Conservation (phyloP, 1,140 invertebrate species). For the Gonatopus flavifemur region DNA sequence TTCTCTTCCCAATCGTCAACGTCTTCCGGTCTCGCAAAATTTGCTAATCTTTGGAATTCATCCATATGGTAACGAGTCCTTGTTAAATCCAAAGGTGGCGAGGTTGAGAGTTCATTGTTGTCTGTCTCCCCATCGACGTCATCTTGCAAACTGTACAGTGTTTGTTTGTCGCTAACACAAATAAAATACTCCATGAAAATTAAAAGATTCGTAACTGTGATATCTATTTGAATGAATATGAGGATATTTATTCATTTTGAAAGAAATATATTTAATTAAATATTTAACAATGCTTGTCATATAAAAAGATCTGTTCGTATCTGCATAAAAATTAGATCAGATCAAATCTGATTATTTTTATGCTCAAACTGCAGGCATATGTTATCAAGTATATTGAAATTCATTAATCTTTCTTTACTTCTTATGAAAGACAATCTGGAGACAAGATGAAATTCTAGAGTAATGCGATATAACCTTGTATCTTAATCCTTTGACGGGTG, state of each 20-base stretch:
- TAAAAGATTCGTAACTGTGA: background rate
- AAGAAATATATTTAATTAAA: background rate
- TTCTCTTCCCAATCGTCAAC: slow-evolving; percentile 73
- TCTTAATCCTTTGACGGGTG: no score
- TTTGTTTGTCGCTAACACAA: slow-evolving; percentile 17
- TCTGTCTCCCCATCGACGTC: slow-evolving; percentile 59
- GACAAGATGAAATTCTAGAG: no score
- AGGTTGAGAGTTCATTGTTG: slow-evolving; percentile 12
- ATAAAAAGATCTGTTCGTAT: no score
- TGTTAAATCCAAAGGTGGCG: slow-evolving; percentile 65
- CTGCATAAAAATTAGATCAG: no score
- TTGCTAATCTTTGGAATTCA: slow-evolving; percentile 70
- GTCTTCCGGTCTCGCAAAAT: slow-evolving; percentile 64
- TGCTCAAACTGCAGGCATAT: no score
- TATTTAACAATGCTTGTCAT: no score
- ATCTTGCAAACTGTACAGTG: no score
- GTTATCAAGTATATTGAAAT: no score
- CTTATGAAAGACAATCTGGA: no score
- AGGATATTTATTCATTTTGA: background rate
- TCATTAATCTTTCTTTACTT: no score
- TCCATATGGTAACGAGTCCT: slow-evolving; percentile 70
- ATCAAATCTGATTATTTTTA: no score
- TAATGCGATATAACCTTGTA: no score
- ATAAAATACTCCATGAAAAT: slow-evolving; percentile 1
- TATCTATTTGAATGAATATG: background rate